Evolutionary conservation across 2,888 invertebrate species (phyloP).

Genomic region (Cabera pusaria): DNA sequence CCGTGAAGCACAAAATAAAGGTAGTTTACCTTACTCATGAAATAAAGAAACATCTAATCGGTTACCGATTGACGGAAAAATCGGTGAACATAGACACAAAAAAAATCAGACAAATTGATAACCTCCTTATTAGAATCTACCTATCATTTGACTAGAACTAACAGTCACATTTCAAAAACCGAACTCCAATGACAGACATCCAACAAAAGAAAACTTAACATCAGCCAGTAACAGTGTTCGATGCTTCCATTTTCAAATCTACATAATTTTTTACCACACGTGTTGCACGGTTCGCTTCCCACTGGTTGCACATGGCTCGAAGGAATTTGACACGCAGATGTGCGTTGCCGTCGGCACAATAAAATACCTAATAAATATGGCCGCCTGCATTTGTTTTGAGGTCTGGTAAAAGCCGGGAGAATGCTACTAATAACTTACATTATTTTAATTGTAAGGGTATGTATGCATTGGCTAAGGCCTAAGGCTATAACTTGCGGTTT

Average conservation of each 20-base stretch:
- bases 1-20: too few relatives aligned
- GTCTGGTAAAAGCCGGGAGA: conserved; percentile 20
- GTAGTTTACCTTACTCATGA: too few relatives aligned
- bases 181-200: conserved; percentile 5
- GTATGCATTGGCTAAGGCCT: too few relatives aligned
- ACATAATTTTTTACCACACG: conserved; percentile 30
- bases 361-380: conserved; percentile 73
- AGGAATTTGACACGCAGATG: conserved; percentile 83
- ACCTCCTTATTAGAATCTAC: too few relatives aligned
- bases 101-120: too few relatives aligned
- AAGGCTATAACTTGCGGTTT: too few relatives aligned
- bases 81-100: too few relatives aligned
- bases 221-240: conserved; percentile 20
- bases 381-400: conserved; percentile 45
- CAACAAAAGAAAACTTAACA: conserved; percentile 17
- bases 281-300: conserved; percentile 70
- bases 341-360: conserved; percentile 65
- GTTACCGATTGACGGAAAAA: too few relatives aligned
- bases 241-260: conserved; percentile 33
- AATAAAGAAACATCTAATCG: too few relatives aligned
- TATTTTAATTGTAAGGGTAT: too few relatives aligned
- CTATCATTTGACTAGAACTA: too few relatives aligned
- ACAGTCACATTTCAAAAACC: conserved; percentile 5
- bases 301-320: conserved; percentile 76
- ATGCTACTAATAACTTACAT: too few relatives aligned